Percentiles rank a stretch among this genome's conserved stretches.
phyloP scores from a whole-genome alignment of 2,113 vertebrate species.

The Scolopax mira region DNA sequence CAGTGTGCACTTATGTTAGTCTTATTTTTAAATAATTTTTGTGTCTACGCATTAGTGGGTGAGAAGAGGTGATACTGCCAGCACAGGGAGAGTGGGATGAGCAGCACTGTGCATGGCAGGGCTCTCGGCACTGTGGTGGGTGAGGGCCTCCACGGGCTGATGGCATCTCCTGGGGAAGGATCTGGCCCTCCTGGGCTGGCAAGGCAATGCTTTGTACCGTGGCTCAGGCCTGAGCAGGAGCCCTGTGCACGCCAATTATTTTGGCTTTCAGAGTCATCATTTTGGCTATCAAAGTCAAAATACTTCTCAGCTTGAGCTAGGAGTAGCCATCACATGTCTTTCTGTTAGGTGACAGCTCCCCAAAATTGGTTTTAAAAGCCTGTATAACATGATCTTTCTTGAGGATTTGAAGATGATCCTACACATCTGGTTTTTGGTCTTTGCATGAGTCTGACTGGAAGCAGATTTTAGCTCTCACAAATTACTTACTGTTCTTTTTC shows the following conservation, averaged over 20 bases:
- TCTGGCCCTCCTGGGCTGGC: neutral
- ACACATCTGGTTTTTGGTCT: neutral
- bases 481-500: neutral
- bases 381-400: neutral
- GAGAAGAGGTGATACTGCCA: neutral
- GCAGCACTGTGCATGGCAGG: rapidly evolving
- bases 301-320: rapidly evolving
- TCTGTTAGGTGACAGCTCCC: neutral
- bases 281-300: neutral
- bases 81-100: rapidly evolving
- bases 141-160: neutral
- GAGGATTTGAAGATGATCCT: neutral
- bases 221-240: too few relatives aligned
- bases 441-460: neutral
- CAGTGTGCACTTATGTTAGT: neutral
- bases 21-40: neutral
- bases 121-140: rapidly evolving
- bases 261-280: neutral
- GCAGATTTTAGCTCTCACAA: neutral
- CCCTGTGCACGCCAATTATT: rapidly evolving
- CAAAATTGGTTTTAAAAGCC: neutral
- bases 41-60: rapidly evolving
- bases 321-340: rapidly evolving
- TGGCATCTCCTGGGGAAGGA: neutral
- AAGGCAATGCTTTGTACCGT: rapidly evolving